Conservation (phyloP, 2,888 invertebrate genomes). For the Pegoplata infirma region DNA sequence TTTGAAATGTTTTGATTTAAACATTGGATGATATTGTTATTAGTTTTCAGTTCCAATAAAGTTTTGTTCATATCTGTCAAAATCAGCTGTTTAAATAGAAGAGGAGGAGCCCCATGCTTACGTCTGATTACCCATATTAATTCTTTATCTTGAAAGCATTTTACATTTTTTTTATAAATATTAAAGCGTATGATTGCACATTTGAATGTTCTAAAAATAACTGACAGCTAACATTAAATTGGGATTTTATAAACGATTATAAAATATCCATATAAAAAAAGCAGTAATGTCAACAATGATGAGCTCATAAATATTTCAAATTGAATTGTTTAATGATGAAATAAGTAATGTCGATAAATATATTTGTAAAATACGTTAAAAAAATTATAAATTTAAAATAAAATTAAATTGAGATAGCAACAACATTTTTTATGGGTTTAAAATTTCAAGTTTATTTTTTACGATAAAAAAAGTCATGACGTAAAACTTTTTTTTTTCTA, state of each 20-base stretch:
- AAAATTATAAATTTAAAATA: background rate
- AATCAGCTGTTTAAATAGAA: background rate
- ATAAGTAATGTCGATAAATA: background rate
- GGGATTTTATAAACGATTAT: constrained; percentile 20
- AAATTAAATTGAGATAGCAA: background rate
- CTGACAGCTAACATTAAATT: constrained; percentile 12
- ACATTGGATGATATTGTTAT: too few relatives aligned
- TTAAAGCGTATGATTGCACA: constrained; percentile 7
- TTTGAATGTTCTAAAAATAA: constrained; percentile 44
- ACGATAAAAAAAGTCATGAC: background rate
- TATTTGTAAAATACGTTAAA: background rate
- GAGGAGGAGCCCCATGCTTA: background rate
- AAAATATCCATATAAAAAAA: constrained; percentile 7
- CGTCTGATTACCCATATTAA: background rate
- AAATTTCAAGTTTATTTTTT: too few relatives aligned
- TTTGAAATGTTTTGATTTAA: too few relatives aligned
- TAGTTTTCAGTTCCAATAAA: too few relatives aligned
- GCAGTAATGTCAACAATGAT: constrained; percentile 27
- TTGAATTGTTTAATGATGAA: constrained; percentile 28
- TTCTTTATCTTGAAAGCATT: background rate
- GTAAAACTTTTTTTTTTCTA: background rate
- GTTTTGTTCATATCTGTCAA: too few relatives aligned
- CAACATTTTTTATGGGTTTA: background rate
- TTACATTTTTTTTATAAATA: constrained; percentile 6
- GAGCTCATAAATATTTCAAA: constrained; percentile 42